Percentiles rank a stretch among this genome's conserved stretches.
Evolutionary conservation across 2,113 vertebrate species (phyloP).

Genomic region (Labeo catla): DNA sequence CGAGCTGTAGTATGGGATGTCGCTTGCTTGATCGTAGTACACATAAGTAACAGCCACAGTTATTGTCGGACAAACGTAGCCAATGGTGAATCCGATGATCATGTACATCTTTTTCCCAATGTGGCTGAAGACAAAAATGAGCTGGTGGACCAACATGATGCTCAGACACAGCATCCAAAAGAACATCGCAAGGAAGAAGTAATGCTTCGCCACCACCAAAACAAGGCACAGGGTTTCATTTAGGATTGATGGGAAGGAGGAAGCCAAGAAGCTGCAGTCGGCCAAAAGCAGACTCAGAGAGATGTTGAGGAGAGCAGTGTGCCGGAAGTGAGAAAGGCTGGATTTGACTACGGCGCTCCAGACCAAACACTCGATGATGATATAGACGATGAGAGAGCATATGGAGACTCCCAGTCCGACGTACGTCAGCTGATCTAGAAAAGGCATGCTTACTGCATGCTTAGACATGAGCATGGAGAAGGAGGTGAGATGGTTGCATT

Average conservation of each 20-base stretch:
- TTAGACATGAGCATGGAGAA: constrained; percentile 90
- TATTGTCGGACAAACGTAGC: constrained; percentile 83
- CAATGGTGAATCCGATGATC: constrained; percentile 79
- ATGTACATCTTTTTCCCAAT: constrained; percentile 86
- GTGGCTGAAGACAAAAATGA: constrained; percentile 90
- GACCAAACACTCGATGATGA: constrained; percentile 85
- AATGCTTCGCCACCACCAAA: constrained; percentile 82
- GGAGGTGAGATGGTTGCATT: constrained; percentile 87
- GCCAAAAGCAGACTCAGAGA: constrained; percentile 81
- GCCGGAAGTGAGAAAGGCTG: constrained; percentile 90
- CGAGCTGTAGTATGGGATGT: constrained; percentile 64
- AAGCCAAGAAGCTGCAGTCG: constrained; percentile 80
- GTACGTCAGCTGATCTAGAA: constrained; percentile 76
- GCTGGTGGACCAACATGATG: constrained; percentile 89
- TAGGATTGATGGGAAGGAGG: constrained; percentile 8
- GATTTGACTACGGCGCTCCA: constrained; percentile 90
- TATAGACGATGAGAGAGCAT: constrained; percentile 79
- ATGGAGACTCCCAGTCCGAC: constrained; percentile 85
- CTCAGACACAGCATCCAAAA: constrained; percentile 95
- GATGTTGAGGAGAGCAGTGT: constrained; percentile 89
- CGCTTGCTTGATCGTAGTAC: constrained; percentile 73
- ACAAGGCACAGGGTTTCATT: constrained; percentile 67
- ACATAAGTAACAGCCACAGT: constrained; percentile 83
- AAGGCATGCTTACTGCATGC: not conserved
- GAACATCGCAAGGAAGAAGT: constrained; percentile 89